Percentiles rank a stretch among this genome's conserved stretches.
phyloP scores from a whole-genome alignment of 2,797 vertebrate genomes.

The Toxotes lorentzi region DNA sequence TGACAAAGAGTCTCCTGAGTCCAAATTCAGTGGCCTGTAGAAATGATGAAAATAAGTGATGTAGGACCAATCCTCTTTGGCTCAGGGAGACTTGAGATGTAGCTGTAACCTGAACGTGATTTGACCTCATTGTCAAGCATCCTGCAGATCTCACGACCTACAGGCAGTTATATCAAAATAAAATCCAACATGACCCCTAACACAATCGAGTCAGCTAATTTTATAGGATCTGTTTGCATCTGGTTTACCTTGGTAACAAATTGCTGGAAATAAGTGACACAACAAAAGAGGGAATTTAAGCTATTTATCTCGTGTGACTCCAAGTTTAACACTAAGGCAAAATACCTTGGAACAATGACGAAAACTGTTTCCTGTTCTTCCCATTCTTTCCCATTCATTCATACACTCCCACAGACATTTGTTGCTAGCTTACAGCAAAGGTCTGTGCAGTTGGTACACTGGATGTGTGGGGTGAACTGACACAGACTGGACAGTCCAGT shows the following conservation, averaged over 20 bases:
- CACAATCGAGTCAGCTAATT: background rate
- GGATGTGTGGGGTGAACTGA: too few species aligned
- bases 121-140: slow-evolving; percentile 24
- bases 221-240: background rate
- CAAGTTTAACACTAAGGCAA: background rate
- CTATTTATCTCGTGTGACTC: background rate
- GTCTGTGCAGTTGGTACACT: too few species aligned
- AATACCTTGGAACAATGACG: background rate
- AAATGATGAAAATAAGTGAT: slow-evolving; percentile 4
- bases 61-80: background rate
- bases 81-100: slow-evolving; percentile 2
- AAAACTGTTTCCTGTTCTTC: background rate
- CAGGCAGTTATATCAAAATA: background rate
- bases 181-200: background rate
- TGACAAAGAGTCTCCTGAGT: slow-evolving; percentile 36
- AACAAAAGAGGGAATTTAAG: background rate
- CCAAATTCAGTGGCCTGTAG: background rate
- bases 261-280: background rate
- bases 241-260: background rate
- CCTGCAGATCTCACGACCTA: slow-evolving; percentile 12
- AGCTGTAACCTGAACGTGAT: slow-evolving; percentile 14
- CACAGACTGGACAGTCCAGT: background rate
- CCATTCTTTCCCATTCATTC: too few species aligned
- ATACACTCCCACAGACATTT: too few species aligned
- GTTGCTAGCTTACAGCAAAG: too few species aligned